phyloP scores from a whole-genome alignment of 2,888 invertebrate species.

The Polia nebulosa region DNA sequence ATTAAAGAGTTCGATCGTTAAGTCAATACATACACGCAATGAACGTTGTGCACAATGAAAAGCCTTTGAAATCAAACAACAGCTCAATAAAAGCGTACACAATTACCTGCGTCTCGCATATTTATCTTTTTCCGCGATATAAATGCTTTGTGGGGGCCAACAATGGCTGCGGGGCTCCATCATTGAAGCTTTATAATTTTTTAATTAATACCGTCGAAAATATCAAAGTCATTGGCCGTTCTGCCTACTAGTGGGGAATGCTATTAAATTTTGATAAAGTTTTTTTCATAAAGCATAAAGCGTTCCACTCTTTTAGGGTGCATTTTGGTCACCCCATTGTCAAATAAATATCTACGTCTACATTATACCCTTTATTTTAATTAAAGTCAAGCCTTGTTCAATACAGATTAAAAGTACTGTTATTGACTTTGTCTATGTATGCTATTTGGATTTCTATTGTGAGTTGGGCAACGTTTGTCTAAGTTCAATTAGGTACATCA shows the following conservation, averaged over 20 bases:
- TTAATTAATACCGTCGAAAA: slow-evolving; percentile 90
- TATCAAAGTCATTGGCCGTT: slow-evolving; percentile 89
- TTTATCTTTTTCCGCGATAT: slow-evolving; percentile 89
- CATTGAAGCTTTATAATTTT: slow-evolving; percentile 90
- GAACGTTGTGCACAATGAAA: slow-evolving; percentile 79
- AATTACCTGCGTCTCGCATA: slow-evolving; percentile 88
- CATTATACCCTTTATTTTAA: slow-evolving; percentile 58
- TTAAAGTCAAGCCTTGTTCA: slow-evolving; percentile 51
- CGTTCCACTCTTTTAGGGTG: slow-evolving; percentile 75
- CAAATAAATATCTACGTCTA: slow-evolving; percentile 63
- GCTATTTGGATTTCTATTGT: neutral
- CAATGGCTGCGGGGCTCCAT: slow-evolving; percentile 78
- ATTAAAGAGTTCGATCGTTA: slow-evolving; percentile 64
- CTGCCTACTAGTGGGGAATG: slow-evolving; percentile 84
- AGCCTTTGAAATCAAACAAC: slow-evolving; percentile 88
- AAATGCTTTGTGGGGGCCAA: slow-evolving; percentile 85
- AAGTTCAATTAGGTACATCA: neutral
- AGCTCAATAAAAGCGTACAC: slow-evolving; percentile 86
- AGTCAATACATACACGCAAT: slow-evolving; percentile 68
- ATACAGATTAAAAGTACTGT: slow-evolving; percentile 40
- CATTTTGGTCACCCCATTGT: slow-evolving; percentile 64
- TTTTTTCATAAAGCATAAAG: slow-evolving; percentile 79
- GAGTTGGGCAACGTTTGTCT: neutral
- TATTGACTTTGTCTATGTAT: slow-evolving; percentile 13
- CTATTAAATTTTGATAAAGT: slow-evolving; percentile 83